A percentile compares a stretch with the other conserved stretches of the same genome.
Conservation (phyloP, 2,888 invertebrate genomes). For the Pherbina coryleti region DNA sequence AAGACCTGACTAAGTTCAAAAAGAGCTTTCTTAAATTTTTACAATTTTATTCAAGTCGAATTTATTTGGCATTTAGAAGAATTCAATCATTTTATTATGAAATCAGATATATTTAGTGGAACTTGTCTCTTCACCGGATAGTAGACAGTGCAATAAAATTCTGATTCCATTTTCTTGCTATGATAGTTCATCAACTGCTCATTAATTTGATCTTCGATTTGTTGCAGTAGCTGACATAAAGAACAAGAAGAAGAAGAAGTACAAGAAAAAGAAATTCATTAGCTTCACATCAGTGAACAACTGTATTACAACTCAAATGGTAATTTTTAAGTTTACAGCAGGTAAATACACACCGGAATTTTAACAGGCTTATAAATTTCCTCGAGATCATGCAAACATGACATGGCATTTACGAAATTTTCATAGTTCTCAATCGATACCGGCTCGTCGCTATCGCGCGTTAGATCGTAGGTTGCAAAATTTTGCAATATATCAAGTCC, state of each 20-base stretch:
- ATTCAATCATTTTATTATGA: conserved; percentile 19
- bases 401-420: conserved; percentile 58
- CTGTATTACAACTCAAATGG: too few relatives aligned
- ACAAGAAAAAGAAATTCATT: not conserved
- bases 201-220: conserved; percentile 60
- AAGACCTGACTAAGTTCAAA: too few relatives aligned
- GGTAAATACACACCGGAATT: conserved; percentile 56
- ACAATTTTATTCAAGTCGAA: too few relatives aligned
- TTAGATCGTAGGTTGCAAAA: conserved; percentile 43
- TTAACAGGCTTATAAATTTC: conserved; percentile 55
- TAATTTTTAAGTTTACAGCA: too few relatives aligned
- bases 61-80: not conserved
- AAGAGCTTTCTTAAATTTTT: too few relatives aligned
- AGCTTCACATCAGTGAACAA: too few relatives aligned
- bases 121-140: conserved; percentile 60
- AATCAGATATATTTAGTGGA: conserved; percentile 32
- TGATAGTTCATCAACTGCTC: conserved; percentile 59
- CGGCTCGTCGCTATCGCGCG: not conserved
- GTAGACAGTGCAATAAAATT: conserved; percentile 64
- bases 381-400: conserved; percentile 55
- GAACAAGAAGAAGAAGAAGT: not conserved
- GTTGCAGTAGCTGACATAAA: conserved; percentile 51
- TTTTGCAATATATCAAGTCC: conserved; percentile 56
- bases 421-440: conserved; percentile 55
- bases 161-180: conserved; percentile 58